A percentile compares a stretch with the other conserved stretches of the same genome.
These are phyloP conservation scores for Andrena trimmerana DNA, from an alignment of 2,888 invertebrate species.

Conservation along the genomic window DNA sequence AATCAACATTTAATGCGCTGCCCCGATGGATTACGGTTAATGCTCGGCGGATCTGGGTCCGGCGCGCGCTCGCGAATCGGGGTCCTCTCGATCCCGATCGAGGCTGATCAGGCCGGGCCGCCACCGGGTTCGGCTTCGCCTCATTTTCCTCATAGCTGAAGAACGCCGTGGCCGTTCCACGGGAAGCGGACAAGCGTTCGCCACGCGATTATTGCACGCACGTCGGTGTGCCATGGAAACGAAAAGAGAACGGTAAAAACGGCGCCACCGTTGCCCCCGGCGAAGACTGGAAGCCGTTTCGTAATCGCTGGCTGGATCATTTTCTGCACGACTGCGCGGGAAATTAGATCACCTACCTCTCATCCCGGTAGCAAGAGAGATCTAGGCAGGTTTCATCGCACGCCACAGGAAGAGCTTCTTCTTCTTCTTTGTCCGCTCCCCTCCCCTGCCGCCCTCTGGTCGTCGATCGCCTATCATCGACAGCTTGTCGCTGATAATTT, in stretches of 20 bases:
- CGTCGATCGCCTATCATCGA: constrained; percentile 47
- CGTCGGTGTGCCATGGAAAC: constrained; percentile 62
- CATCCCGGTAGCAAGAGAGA: constrained; percentile 81
- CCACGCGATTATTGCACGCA: constrained; percentile 61
- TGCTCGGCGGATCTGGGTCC: neutral
- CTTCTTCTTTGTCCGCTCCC: constrained; percentile 33
- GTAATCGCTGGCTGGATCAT: constrained; percentile 83
- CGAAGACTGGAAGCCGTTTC: constrained; percentile 84
- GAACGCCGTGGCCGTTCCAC: constrained; percentile 63
- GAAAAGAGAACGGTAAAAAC: constrained; percentile 76
- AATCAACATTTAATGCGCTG: constrained; percentile 21
- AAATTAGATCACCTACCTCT: constrained; percentile 84
- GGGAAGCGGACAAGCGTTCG: constrained; percentile 70
- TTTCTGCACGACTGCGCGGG: constrained; percentile 85
- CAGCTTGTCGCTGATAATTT: constrained; percentile 69
- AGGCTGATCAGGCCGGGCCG: neutral
- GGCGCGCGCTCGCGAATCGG: neutral
- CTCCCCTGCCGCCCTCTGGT: neutral
- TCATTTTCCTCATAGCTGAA: constrained; percentile 59
- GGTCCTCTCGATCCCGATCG: neutral
- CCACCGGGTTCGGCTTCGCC: constrained; percentile 24
- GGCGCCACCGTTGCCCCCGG: constrained; percentile 76
- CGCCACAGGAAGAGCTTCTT: constrained; percentile 69
- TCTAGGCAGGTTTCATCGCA: constrained; percentile 75
- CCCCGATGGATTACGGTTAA: constrained; percentile 7